Evolutionary conservation across 2,888 invertebrate genomes (phyloP).

Genomic region (Oscheius sp.): DNA sequence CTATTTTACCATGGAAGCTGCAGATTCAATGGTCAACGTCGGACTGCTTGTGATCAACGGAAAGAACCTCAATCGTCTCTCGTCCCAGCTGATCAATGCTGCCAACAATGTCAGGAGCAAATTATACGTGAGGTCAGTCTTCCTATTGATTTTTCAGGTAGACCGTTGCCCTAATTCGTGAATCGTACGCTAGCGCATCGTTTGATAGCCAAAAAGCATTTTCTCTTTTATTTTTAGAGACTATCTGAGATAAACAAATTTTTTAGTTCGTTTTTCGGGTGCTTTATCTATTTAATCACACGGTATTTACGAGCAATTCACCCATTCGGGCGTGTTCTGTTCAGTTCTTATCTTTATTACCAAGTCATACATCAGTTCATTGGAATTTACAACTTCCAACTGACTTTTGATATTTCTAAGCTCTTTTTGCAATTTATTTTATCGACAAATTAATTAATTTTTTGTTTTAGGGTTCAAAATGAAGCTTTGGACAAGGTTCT

Average conservation of each 20-base stretch:
- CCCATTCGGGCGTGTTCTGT: not conserved
- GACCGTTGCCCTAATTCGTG: not conserved
- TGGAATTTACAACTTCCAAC: constrained; percentile 9
- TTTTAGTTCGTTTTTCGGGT: not conserved
- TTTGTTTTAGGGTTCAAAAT: constrained; percentile 27
- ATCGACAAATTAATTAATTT: not conserved
- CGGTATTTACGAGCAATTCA: not conserved
- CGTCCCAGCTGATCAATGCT: constrained; percentile 36
- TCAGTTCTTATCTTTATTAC: not conserved
- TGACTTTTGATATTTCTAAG: not conserved
- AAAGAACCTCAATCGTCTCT: constrained; percentile 36
- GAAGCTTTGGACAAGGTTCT: constrained; percentile 30
- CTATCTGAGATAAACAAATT: not conserved
- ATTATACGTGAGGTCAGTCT: constrained; percentile 50
- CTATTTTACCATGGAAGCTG: constrained; percentile 5
- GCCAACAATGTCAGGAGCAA: constrained; percentile 36
- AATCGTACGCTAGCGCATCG: no score
- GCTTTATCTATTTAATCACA: not conserved
- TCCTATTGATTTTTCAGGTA: not conserved
- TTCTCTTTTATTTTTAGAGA: no score
- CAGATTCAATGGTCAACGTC: constrained; percentile 32
- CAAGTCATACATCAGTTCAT: not conserved
- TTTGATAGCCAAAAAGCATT: no score
- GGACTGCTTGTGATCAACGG: constrained; percentile 40
- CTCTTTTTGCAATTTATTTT: no score